Evolutionary conservation across 2,888 invertebrate species (phyloP).

Genomic region (Hyppa rectilinea): DNA sequence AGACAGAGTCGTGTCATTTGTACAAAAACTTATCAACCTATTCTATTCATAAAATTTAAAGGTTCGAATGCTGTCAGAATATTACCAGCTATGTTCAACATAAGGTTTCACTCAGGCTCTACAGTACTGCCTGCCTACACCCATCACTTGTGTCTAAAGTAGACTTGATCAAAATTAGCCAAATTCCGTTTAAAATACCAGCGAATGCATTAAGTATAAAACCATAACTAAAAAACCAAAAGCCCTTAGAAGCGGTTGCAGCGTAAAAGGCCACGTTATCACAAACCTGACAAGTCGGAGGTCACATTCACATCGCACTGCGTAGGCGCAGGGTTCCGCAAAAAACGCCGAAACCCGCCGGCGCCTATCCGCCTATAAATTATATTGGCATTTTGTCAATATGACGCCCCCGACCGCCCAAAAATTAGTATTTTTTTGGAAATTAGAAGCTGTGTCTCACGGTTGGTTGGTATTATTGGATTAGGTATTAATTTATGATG

Average conservation of each 20-base stretch:
- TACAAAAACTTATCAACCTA: too few relatives aligned
- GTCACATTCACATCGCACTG: slow-evolving; percentile 67
- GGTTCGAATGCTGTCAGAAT: too few relatives aligned
- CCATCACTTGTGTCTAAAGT: not conserved
- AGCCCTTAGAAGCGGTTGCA: slow-evolving; percentile 59
- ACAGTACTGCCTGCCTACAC: not conserved
- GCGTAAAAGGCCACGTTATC: slow-evolving; percentile 66
- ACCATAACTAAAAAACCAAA: slow-evolving; percentile 27
- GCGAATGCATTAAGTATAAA: slow-evolving; percentile 15
- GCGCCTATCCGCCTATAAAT: slow-evolving; percentile 85
- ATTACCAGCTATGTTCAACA: too few relatives aligned
- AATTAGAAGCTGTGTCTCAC: slow-evolving; percentile 52
- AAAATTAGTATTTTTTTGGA: slow-evolving; percentile 44
- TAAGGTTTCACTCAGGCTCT: too few relatives aligned
- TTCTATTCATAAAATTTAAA: too few relatives aligned
- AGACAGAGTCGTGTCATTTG: too few relatives aligned
- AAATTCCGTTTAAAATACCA: not conserved
- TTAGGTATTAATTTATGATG: slow-evolving; percentile 18
- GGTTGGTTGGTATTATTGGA: slow-evolving; percentile 51
- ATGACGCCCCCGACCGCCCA: slow-evolving; percentile 80
- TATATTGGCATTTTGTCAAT: slow-evolving; percentile 85
- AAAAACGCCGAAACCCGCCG: slow-evolving; percentile 70
- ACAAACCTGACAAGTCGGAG: slow-evolving; percentile 62
- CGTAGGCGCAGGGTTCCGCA: slow-evolving; percentile 60
- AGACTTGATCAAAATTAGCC: not conserved